These are phyloP conservation scores for Cydia amplana DNA, from an alignment of 1,140 invertebrate species.

Conservation along the genomic window DNA sequence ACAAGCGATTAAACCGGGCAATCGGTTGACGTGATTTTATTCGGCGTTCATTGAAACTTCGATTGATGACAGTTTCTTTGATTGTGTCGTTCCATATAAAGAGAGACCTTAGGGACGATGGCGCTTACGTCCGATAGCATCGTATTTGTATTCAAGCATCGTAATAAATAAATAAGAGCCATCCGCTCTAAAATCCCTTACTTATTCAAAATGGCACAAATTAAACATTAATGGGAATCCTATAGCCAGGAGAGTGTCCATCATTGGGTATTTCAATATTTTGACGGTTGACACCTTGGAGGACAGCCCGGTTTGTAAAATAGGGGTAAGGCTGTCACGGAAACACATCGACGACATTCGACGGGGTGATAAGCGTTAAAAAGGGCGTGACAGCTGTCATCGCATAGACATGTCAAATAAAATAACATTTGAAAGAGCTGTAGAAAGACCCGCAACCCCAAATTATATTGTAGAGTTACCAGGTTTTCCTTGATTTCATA, in stretches of 20 bases:
- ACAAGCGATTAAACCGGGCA: slow-evolving; percentile 18
- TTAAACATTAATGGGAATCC: background rate
- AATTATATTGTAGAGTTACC: no score
- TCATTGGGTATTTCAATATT: background rate
- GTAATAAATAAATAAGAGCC: background rate
- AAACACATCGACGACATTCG: background rate
- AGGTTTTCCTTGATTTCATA: no score
- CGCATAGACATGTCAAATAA: background rate
- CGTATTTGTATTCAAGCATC: background rate
- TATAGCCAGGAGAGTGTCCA: background rate
- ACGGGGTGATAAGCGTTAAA: background rate
- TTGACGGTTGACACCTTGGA: background rate
- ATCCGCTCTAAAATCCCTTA: no score
- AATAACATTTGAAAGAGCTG: background rate
- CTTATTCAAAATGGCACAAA: background rate
- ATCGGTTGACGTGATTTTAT: background rate
- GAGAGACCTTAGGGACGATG: background rate
- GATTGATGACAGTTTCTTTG: slow-evolving; percentile 1
- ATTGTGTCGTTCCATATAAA: background rate
- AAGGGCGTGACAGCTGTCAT: background rate
- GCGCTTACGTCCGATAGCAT: background rate
- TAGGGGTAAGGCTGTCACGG: background rate
- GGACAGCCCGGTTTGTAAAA: background rate
- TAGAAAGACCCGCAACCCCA: no score
- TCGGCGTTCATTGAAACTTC: background rate